A percentile compares a stretch with the other conserved stretches of the same genome.
Evolutionary conservation across 2,888 invertebrate species (phyloP).

Genomic region (Mellilla xanthometata): DNA sequence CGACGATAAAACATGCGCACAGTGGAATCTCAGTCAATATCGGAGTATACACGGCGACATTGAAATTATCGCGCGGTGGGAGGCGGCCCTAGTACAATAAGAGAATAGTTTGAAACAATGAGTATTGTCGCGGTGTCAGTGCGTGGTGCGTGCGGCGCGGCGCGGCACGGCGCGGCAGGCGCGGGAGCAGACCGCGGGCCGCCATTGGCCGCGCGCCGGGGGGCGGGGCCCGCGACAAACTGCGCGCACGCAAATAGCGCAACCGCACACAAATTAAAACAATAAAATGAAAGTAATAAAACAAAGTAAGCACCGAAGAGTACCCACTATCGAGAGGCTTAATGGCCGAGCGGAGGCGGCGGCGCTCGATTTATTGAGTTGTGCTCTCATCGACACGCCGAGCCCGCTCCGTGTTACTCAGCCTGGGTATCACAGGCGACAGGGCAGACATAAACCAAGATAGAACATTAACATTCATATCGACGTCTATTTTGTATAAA

Average conservation of each 20-base stretch:
- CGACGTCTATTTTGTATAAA: no score
- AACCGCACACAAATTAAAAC: slow-evolving; percentile 81
- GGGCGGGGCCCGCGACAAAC: slow-evolving; percentile 73
- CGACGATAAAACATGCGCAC: slow-evolving; percentile 71
- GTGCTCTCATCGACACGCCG: slow-evolving; percentile 39
- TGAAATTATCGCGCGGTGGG: slow-evolving; percentile 80
- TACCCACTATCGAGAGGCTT: slow-evolving; percentile 73
- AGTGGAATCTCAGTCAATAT: slow-evolving; percentile 79
- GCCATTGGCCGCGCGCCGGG: slow-evolving; percentile 67
- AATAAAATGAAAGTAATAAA: slow-evolving; percentile 81
- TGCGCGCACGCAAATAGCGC: slow-evolving; percentile 82
- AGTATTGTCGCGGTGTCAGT: slow-evolving; percentile 69
- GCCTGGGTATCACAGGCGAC: no score
- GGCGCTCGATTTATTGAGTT: slow-evolving; percentile 66
- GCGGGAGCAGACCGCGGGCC: slow-evolving; percentile 52
- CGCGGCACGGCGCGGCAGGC: slow-evolving; percentile 45
- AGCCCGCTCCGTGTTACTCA: slow-evolving; percentile 26
- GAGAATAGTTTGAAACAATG: slow-evolving; percentile 74
- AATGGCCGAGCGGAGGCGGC: slow-evolving; percentile 74
- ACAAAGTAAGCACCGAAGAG: slow-evolving; percentile 73
- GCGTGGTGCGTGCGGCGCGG: slow-evolving; percentile 39
- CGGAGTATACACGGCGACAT: slow-evolving; percentile 75
- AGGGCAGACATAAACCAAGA: no score
- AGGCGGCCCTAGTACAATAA: slow-evolving; percentile 71
- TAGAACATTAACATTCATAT: no score